Evolutionary conservation across 2,113 vertebrate species (phyloP).

Genomic region (Mus spicilegus): DNA sequence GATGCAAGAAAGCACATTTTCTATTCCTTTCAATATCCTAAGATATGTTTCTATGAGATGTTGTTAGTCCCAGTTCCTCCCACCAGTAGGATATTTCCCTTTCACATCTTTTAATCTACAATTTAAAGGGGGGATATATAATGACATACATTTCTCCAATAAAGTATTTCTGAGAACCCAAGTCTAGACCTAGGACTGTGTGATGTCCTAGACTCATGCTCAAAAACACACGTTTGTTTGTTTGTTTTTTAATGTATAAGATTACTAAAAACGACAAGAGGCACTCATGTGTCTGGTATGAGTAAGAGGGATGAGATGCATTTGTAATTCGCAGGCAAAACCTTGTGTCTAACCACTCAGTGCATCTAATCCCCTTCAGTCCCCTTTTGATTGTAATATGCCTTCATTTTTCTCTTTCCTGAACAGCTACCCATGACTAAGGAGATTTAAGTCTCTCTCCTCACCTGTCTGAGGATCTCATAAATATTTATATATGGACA

Average conservation of each 20-base stretch:
- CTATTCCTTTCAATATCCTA: neutral
- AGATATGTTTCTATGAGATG: neutral
- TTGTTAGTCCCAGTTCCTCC: neutral
- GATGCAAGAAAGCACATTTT: slow-evolving; percentile 39
- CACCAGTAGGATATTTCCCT: slow-evolving; percentile 14
- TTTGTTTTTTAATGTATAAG: neutral
- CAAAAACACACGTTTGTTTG: neutral
- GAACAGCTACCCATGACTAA: slow-evolving; percentile 72
- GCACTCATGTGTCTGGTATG: slow-evolving; percentile 15
- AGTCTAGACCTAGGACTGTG: neutral
- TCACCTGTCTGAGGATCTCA: neutral
- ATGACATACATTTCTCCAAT: neutral
- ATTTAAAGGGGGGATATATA: neutral
- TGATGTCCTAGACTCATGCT: neutral
- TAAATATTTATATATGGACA: slow-evolving; percentile 12
- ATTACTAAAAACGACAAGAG: slow-evolving; percentile 9
- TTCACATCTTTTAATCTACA: neutral
- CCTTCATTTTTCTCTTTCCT: slow-evolving; percentile 46
- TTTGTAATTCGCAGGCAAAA: slow-evolving; percentile 61
- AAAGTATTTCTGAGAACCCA: neutral
- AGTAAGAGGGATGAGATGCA: neutral
- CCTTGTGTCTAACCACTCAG: slow-evolving; percentile 55
- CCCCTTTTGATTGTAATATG: slow-evolving; percentile 69
- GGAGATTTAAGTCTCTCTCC: slow-evolving; percentile 67
- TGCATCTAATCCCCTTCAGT: slow-evolving; percentile 66